These are phyloP conservation scores for Morphnarchus princeps DNA, from an alignment of 2,113 vertebrate species.

Conservation along the genomic window DNA sequence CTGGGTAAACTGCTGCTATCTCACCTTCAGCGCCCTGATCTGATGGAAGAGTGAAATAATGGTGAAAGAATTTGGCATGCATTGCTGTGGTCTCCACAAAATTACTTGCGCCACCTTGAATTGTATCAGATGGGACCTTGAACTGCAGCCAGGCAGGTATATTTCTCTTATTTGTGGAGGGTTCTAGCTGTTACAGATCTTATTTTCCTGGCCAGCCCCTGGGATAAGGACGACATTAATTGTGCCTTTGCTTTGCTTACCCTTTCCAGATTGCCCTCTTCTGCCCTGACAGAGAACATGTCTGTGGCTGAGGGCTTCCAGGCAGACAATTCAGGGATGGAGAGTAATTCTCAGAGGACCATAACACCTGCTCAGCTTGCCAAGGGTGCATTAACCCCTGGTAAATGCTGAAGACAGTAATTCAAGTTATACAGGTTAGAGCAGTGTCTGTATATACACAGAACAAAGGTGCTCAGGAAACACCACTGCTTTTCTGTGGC, in stretches of 20 bases:
- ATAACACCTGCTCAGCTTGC: not conserved
- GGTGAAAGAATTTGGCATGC: slow-evolving; percentile 30
- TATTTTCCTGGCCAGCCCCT: not conserved
- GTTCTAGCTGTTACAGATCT: slow-evolving; percentile 24
- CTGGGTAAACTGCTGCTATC: slow-evolving; percentile 24
- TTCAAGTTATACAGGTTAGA: not conserved
- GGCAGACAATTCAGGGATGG: not conserved
- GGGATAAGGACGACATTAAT: not conserved
- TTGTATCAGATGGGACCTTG: not conserved
- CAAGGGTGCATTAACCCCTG: not conserved
- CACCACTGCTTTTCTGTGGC: not conserved
- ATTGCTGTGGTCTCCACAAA: not conserved
- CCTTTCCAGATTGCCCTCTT: not conserved
- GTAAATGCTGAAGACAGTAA: not conserved
- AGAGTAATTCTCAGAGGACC: not conserved
- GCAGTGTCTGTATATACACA: not conserved
- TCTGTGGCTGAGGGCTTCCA: not conserved
- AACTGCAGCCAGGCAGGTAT: slow-evolving; percentile 22
- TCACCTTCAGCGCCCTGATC: slow-evolving; percentile 41
- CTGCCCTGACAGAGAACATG: not conserved
- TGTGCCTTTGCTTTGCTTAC: not conserved
- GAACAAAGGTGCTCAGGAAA: not conserved
- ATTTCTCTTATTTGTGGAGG: slow-evolving; percentile 5
- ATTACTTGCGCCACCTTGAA: not conserved
- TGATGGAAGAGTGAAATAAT: not conserved